Evolutionary conservation across 2,113 vertebrate species (phyloP), one percentile per base, ranked within the genome.

Genomic region (Aix galericulata): DNA sequence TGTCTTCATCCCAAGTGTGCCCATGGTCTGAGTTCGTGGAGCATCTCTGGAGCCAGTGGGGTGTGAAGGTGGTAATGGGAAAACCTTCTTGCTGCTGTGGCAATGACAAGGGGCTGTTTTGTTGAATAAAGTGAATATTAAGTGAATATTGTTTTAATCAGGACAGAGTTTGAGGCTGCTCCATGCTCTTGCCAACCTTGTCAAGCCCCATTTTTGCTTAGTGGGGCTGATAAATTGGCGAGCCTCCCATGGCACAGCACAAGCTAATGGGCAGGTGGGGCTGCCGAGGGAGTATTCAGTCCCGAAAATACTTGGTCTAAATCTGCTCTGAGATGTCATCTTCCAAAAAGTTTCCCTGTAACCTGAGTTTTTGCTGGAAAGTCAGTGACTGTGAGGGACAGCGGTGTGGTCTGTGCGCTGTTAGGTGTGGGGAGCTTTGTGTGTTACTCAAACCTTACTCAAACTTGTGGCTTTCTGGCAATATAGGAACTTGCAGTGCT

Each of bases 1-100:
- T 58, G 6, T 1, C 6, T 63, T 59, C 40, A n/a, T 48, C 36
- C 48, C 0, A 2, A 42, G 32, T 2, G 0, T 91, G 63, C n/a
- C 74, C 16, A 3, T 0, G 1, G 15, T 52, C 34, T 73, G 91
- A 76, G 82, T 42, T 91, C 66, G 17, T 6, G 5, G 62, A 91
- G 48, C 78, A 73, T 48, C 91, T 76, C 3, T 76, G 85, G 91
- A 91, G 23, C 17, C 42, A 17, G 46, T 0, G 0, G 59, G 60
- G 1, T 17, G 32, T 46, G 62, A 67, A 79, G 73, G 42, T 75
- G 78, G 46, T 4, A 2, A 26, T 9, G 56, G 73, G 69, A 14
- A 63, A 72, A 64, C 21, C 9, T 48, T 71, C 32, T 29, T 13
- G 25, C 62, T 42, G 38, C 63, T 25, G 68, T 1, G 3, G 36